Conservation (phyloP, 1,140 invertebrate species). For the Coelopa frigida region DNA sequence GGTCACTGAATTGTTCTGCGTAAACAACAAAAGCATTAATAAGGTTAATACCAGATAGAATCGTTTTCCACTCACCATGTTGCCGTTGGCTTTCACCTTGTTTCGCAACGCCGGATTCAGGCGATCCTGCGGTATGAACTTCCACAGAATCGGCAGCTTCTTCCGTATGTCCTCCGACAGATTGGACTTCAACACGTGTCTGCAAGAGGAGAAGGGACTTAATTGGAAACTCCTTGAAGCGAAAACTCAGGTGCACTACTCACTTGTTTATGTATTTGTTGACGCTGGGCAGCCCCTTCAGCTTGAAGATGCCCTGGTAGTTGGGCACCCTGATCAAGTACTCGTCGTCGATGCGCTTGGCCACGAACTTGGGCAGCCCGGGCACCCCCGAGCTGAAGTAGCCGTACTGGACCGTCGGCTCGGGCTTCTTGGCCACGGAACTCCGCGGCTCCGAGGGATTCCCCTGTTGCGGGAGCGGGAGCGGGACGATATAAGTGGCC, state of each 20-base stretch:
- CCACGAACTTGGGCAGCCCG: conserved; percentile 3
- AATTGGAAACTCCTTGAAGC: neutral
- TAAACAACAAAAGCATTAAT: too few relatives aligned
- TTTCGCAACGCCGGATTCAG: conserved; percentile 1
- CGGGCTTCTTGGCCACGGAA: neutral
- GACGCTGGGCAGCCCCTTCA: neutral
- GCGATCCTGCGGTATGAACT: conserved; percentile 3
- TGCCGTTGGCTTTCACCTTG: neutral
- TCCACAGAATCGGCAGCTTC: conserved; percentile 6
- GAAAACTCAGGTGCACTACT: conserved; percentile 4
- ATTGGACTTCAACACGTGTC: conserved; percentile 1
- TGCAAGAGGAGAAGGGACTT: neutral
- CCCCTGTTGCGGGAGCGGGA: neutral
- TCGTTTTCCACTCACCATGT: neutral
- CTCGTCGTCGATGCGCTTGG: conserved; percentile 2
- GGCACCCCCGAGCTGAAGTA: neutral
- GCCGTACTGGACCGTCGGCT: conserved; percentile 4
- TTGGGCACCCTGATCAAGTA: conserved; percentile 7
- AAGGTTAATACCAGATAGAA: too few relatives aligned
- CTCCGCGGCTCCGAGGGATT: conserved; percentile 2
- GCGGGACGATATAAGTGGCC: neutral
- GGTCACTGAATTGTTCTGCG: neutral
- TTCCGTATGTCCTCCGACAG: conserved; percentile 2
- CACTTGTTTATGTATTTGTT: conserved; percentile 8
- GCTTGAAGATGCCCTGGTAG: neutral